Evolutionary conservation across 2,888 invertebrate genomes (phyloP).

Genomic region (Sphinx pinastri): DNA sequence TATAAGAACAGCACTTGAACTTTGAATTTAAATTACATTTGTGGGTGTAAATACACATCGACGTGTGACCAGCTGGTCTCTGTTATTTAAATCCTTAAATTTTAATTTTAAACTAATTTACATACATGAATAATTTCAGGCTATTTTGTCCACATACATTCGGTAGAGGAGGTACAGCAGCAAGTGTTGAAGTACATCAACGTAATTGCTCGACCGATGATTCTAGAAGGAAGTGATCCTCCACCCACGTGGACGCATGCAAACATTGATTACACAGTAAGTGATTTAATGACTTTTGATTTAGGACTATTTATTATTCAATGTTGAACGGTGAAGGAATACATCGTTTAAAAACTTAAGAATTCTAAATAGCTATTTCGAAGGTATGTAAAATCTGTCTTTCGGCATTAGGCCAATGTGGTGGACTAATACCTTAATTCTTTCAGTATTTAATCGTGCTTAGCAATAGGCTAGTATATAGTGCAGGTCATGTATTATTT

Average conservation of each 20-base stretch:
- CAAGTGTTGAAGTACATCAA: constrained; percentile 98
- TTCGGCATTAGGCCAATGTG: no score
- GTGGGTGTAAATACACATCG: background rate
- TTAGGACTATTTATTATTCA: no score
- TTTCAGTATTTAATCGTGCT: no score
- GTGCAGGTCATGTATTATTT: no score
- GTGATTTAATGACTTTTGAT: background rate
- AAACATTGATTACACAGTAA: constrained; percentile 93
- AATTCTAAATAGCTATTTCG: no score
- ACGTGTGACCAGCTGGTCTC: background rate
- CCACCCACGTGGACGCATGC: constrained; percentile 97
- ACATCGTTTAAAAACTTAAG: no score
- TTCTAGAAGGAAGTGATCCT: constrained; percentile 88
- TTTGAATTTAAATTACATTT: background rate
- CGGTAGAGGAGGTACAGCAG: constrained; percentile 97
- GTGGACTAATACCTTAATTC: no score
- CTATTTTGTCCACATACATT: constrained; percentile 97
- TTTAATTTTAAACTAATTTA: constrained; percentile 13
- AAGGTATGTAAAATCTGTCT: no score
- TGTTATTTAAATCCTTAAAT: background rate
- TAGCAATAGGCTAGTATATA: no score
- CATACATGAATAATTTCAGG: constrained; percentile 78
- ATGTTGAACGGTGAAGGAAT: no score
- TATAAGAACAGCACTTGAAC: no score
- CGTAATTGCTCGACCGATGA: constrained; percentile 94